Evolutionary conservation across 2,797 vertebrate genomes (phyloP), one percentile per base, ranked within the genome.

Genomic region (Tokudaia tokunoshimensis): DNA sequence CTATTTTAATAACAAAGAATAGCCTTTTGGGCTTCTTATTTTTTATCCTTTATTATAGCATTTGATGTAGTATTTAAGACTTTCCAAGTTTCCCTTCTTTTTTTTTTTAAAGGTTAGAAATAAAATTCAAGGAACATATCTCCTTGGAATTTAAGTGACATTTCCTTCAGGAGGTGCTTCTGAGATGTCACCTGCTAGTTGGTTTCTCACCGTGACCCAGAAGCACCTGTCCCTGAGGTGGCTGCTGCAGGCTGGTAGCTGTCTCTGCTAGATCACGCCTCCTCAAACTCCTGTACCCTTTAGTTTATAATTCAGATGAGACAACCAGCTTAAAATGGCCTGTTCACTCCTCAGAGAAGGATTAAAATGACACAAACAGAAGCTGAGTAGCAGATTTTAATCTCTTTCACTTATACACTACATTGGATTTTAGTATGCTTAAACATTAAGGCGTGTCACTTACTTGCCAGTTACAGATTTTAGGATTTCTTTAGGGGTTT

Each of bases 41-140:
- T 97, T 96, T 91, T 94, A 84, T 97, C 84, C 17, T 92, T 81
- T 97, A 76, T 95, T 96, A 81, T 92, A 95, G 89, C 63, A 95
- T 96, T 98, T 97, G 96, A 96, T 96, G 24, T 94, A 96, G 94
- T 96, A 94, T 97, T 96, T 98, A 96, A 98, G 97, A 94, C 87
- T 98, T 98, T 96, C 82, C 14, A 91, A 22, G 74, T 94, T 94
- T 96, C 67, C 76, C 82, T 91, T 96, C 95, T 96, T 97, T 85
- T 57, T 70, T 82, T 96, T 96, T 97, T 87, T 59, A 94, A 98
- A 98, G 96, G 85, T 96, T 98, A 96, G 70, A 98, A 96, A 97
- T 98, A 98, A 98, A 97, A 98, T 97, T 95, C 44, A 94, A 94
- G 82, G 61, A 97, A 87, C 24, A 65, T 84, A 91, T 89, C 96